Base-by-base conservation (phyloP, 1,140 invertebrate species). In the Scaptomyza pallida region DNA sequence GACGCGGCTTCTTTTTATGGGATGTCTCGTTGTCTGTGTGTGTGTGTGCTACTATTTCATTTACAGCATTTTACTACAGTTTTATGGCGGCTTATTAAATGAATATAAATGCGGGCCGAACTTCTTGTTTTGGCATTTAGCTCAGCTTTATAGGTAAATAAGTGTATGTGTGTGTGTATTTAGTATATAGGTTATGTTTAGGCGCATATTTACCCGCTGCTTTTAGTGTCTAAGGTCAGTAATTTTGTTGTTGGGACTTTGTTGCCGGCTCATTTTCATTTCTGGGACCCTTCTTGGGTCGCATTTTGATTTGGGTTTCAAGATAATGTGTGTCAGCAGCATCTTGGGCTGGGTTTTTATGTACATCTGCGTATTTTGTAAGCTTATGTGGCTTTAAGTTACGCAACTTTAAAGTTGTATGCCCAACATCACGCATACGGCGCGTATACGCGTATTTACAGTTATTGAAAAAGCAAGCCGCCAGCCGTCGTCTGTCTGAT, bases 61-160 rank as follows among this genome's bases (percentile, higher is more conserved):
- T 85, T 85, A 85, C 80, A 75, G 75, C 80, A 72, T 79, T 85
- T 79, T 85, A 86, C 80, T 85, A 85, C 81, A 86, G 81, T 85
- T 86, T 85, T 85, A 86, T 86, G 81, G 77, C 23, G 55, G 81
- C 80, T 85, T 85, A 85, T 85, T 85, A 85, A 85, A 80, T 74
- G 81, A 48, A 75, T 76, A 86, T 85, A 80, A 85, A 85, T 85
- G 80, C 8, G 26, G 72, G 80, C 59, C 67, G 47, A 67, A 56
- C 19, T 30, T 48, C 19, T 30, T 35, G 40, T 35, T n/a, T 30
- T 35, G 33, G 62, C 62, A 61, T 60, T 67, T 72, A 60, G 68
- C 59, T 12, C 43, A 56, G 62, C 35, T 72, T 43, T 65, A 63
- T 78, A 56, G 23, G 21, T 21, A 33, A 41, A 35, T 21, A 50